A percentile compares a stretch with the other conserved stretches of the same genome.
Evolutionary conservation across 2,797 vertebrate genomes (phyloP).

Genomic region (Stomatorhinus walkeri): DNA sequence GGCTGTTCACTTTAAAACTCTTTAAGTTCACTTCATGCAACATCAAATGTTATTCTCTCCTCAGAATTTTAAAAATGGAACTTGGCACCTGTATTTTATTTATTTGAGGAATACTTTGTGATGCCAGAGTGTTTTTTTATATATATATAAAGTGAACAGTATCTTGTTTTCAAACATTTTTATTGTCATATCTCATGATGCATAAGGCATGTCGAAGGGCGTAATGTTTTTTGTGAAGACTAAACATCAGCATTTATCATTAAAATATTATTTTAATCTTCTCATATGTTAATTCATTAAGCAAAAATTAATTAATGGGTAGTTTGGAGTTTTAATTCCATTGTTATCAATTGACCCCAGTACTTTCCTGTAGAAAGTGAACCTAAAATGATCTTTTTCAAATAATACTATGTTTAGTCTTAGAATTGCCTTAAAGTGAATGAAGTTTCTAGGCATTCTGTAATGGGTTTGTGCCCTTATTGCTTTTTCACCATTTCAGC

Average conservation of each 20-base stretch:
- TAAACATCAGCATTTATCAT: neutral
- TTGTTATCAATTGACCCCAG: neutral
- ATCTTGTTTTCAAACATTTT: neutral
- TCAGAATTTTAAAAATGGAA: neutral
- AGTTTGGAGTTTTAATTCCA: neutral
- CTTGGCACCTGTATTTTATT: neutral
- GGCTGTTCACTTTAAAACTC: constrained; percentile 6
- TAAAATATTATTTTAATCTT: neutral
- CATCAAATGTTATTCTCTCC: neutral
- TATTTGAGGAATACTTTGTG: neutral
- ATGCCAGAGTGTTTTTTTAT: neutral
- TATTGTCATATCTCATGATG: neutral
- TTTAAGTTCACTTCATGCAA: neutral
- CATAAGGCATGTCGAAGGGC: neutral
- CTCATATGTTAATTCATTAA: neutral
- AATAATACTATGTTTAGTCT: neutral
- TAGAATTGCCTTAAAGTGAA: neutral
- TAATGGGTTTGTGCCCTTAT: neutral
- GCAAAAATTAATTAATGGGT: neutral
- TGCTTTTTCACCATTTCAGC: neutral
- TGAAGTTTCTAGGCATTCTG: neutral
- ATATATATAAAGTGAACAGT: neutral
- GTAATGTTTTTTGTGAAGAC: neutral
- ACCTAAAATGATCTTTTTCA: neutral
- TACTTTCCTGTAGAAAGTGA: neutral